phyloP scores from a whole-genome alignment of 2,888 invertebrate species.

The Phanerotoma sp. region DNA sequence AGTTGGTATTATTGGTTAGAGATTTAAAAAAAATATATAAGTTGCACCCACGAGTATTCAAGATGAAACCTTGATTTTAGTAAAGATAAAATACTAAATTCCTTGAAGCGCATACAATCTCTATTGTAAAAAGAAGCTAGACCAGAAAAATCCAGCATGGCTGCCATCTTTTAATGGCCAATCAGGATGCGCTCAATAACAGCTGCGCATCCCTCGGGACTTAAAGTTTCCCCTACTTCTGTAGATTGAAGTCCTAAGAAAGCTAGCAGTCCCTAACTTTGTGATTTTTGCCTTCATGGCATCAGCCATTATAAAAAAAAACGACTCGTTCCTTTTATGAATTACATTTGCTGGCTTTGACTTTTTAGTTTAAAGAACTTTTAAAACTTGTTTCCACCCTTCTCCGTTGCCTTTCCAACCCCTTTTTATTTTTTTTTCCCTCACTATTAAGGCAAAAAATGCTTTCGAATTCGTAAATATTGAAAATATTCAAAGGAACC shows the following conservation, averaged over 20 bases:
- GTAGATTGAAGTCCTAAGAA: constrained; percentile 26
- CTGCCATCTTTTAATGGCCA: constrained; percentile 45
- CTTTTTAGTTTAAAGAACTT: background rate
- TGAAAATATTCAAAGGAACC: too few relatives aligned
- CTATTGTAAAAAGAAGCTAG: constrained; percentile 51
- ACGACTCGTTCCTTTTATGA: background rate
- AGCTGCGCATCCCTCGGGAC: constrained; percentile 54
- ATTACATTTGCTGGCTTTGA: background rate
- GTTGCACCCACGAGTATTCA: background rate
- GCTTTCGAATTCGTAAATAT: too few relatives aligned
- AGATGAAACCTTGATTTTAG: too few relatives aligned
- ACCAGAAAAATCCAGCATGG: constrained; percentile 56
- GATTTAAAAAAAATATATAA: background rate
- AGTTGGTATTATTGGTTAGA: background rate
- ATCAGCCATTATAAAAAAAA: constrained; percentile 57
- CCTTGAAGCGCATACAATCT: constrained; percentile 27
- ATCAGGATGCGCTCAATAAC: constrained; percentile 46
- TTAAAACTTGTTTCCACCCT: constrained; percentile 1
- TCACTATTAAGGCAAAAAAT: too few relatives aligned
- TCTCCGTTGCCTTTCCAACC: too few relatives aligned
- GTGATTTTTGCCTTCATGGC: constrained; percentile 57
- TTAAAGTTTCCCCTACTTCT: constrained; percentile 9
- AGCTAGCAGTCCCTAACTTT: constrained; percentile 52
- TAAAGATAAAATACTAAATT: too few relatives aligned
- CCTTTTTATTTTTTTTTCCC: too few relatives aligned